Base-by-base conservation (phyloP, 2,888 invertebrate genomes). In the Cryptophagus acutangulus region DNA sequence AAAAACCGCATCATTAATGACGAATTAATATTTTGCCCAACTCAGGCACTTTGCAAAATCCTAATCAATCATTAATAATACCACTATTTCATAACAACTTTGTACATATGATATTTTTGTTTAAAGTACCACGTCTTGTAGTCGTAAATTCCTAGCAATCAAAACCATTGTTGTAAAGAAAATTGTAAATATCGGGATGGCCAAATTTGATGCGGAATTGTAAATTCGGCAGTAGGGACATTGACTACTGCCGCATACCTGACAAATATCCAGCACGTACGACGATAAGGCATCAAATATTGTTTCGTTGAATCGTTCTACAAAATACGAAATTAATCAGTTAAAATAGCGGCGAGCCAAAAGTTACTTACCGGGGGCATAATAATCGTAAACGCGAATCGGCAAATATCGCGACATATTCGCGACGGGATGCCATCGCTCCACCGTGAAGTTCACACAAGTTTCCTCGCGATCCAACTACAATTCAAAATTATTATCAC, bases 351-450 rank as follows among this genome's bases (percentile, higher is more conserved):
- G 20, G 6, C 20, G 20, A 20, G 9, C 20, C 5, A 20, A 20
- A 12, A 26, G 12, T 6, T 26, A 43, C 49, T 49, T 70, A 92
- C 93, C 93, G 59, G 95, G 95, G 38, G 94, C 87, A 70, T 95
- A 95, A 67, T 93, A 95, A 72, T 96, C 95, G 70, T 93, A 96
- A 8, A 95, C 84, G 40, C 88, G 78, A 38, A 93, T 82, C 2
- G 91, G 84, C 52, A 95, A 77, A 69, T 89, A 92, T 31, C 91
- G 78, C 1, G 95, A 93, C 87, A 94, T 89, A 71, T 96, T 96
- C 34, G 95, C 95, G 2, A 95, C 92, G 0, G 95, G 95, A 71
- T 79, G 87, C 94, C 94, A 96, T 51, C 96, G 78, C 70, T 94
- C 92, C 39, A 94, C 80, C 1, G 91, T 89, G 66, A 94, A 90